Base-by-base conservation (phyloP, 2,113 vertebrate genomes). In the Aegithalos caudatus region DNA sequence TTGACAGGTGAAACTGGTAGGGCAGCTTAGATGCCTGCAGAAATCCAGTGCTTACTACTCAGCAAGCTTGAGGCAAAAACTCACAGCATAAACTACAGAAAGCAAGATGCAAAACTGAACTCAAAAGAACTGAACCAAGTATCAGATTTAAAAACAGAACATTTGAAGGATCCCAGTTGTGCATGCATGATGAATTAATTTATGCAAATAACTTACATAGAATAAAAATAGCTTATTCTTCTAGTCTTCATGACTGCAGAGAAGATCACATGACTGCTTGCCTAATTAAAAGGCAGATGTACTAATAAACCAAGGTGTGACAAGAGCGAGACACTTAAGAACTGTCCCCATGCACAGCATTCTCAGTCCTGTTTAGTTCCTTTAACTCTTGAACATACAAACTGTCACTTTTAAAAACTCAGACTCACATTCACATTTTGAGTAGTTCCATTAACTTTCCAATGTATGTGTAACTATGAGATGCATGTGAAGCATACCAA, bases 301-400 rank as follows among this genome's bases (percentile, higher is more conserved):
- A 86, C 83, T 85, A 97, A 96, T 89, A 95, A 94, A 92, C 18
- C 38, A 74, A 95, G 77, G 86, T 65, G 65, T 85, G 94, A 96
- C 82, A 91, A 60, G 57, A 95, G 67, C 9, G 14, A 92, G 37
- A 92, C 87, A 71, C 35, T 31, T 45, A 33, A 82, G 58, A 88
- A 60, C 4, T 65, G 57, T 35, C 65, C 53, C 40, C 42, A 54
- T 25, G 33, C 54, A 88, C 42, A 77, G 58, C 65, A 76, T 33
- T 60, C n/a, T 72, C 31, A 73, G 45, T 70, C 13, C 38, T 79
- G 14, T 61, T 96, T 65, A 79, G 73, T 35, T 91, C 62, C 78
- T 54, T 1, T 17, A 82, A 44, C 25, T 47, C 64, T 62, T 73
- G 35, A 80, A 56, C 71, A 31, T 28, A 83, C 9, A 73, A 83